phyloP scores from a whole-genome alignment of 2,113 vertebrate genomes.

The Urocolius indicus region DNA sequence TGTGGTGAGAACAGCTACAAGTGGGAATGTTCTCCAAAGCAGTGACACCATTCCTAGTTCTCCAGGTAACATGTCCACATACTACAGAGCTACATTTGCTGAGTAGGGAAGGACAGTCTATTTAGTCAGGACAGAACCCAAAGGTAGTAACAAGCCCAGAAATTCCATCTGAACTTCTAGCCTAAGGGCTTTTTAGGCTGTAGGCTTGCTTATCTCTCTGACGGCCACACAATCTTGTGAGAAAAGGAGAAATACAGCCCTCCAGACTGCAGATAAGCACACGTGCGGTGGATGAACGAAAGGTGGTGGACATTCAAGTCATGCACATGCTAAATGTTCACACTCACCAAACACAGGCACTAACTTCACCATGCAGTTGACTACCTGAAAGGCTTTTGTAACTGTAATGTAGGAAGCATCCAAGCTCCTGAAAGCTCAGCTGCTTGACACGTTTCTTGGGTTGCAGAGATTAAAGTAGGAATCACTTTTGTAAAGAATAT shows the following conservation, averaged over 20 bases:
- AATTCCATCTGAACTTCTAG: background rate
- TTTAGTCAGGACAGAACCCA: background rate
- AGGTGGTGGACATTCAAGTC: fast-evolving
- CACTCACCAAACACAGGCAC: background rate
- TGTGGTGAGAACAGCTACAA: background rate
- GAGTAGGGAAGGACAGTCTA: background rate
- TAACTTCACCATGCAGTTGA: background rate
- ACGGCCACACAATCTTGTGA: background rate
- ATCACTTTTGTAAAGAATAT: background rate
- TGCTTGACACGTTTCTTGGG: too few relatives aligned
- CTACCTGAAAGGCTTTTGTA: background rate
- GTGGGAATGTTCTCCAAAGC: background rate
- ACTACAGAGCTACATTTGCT: background rate
- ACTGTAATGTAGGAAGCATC: background rate
- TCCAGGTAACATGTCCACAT: background rate
- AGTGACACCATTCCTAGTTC: background rate
- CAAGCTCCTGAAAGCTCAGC: background rate
- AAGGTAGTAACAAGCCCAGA: background rate
- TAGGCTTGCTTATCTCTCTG: background rate
- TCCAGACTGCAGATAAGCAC: background rate
- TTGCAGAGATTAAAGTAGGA: background rate
- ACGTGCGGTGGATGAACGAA: too few relatives aligned
- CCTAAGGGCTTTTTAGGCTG: background rate
- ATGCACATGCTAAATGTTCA: background rate
- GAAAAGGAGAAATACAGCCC: background rate